Conservation (phyloP, 2,113 vertebrate species). For the Macquaria ambigua region DNA sequence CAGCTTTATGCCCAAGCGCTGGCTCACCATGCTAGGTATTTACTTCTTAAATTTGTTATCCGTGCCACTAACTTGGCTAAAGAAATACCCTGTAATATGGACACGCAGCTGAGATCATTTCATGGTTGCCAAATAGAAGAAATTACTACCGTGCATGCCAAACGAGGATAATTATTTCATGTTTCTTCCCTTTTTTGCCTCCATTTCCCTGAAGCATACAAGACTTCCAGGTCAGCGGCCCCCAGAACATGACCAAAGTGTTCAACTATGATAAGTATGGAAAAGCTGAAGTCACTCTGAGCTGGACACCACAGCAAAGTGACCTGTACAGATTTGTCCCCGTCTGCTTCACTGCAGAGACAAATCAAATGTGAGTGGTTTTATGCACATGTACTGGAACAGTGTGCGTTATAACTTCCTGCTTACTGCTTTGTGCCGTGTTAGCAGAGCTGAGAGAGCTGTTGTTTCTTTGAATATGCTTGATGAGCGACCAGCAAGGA, state of each 20-base stretch:
- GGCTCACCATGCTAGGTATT: slow-evolving; percentile 63
- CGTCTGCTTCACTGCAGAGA: slow-evolving; percentile 84
- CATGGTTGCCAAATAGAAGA: no score
- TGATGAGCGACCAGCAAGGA: neutral
- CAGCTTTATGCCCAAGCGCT: slow-evolving; percentile 66
- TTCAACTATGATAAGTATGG: slow-evolving; percentile 20
- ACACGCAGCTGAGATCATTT: neutral
- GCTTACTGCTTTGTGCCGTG: neutral
- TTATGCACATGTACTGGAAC: neutral
- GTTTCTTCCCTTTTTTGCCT: neutral
- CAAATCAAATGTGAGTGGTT: slow-evolving; percentile 56
- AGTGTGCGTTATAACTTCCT: neutral
- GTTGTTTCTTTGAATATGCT: neutral
- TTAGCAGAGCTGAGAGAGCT: neutral
- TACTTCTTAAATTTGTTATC: neutral
- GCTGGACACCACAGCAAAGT: slow-evolving; percentile 71
- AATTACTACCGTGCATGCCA: neutral
- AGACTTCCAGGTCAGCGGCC: slow-evolving; percentile 84
- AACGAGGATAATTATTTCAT: neutral
- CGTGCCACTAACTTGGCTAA: neutral
- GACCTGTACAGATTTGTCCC: slow-evolving; percentile 70
- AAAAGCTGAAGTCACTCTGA: slow-evolving; percentile 56
- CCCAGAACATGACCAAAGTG: slow-evolving; percentile 73
- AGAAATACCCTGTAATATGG: neutral
- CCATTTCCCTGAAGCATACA: slow-evolving; percentile 67